Conservation (phyloP, 1,140 invertebrate species). For the Oppia nitens region DNA sequence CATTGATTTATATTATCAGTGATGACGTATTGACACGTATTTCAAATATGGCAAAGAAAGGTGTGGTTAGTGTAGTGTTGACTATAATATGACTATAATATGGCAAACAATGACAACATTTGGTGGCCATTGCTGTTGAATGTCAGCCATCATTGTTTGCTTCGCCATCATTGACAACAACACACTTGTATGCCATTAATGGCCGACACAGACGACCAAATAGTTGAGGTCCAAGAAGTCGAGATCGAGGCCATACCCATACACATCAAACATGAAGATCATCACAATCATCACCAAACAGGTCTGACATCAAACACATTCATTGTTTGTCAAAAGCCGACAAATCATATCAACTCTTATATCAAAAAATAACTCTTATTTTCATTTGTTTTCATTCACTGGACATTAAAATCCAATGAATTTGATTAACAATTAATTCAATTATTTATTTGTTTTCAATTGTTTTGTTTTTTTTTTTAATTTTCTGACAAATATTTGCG, state of each 20-base stretch:
- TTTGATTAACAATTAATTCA: no score
- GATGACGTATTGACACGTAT: background rate
- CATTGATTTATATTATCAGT: no score
- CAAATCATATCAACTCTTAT: no score
- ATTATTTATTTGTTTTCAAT: no score
- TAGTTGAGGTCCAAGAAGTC: conserved; percentile 12
- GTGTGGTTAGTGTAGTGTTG: background rate
- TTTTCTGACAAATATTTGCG: no score
- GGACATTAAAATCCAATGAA: no score
- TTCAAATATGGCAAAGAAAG: background rate
- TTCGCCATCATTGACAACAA: background rate
- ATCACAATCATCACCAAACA: background rate
- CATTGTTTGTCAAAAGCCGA: no score
- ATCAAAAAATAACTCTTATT: no score
- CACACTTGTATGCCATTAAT: background rate
- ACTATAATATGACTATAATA: background rate
- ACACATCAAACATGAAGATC: background rate
- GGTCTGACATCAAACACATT: no score
- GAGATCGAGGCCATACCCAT: conserved; percentile 6
- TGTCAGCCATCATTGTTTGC: background rate
- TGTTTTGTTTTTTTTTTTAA: no score
- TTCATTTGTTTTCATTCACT: no score
- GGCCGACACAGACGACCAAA: conserved; percentile 8
- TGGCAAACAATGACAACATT: background rate
- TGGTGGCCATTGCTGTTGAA: no score